These are phyloP conservation scores for Diarsia dahlii DNA, from an alignment of 2,888 invertebrate species.

Conservation along the genomic window DNA sequence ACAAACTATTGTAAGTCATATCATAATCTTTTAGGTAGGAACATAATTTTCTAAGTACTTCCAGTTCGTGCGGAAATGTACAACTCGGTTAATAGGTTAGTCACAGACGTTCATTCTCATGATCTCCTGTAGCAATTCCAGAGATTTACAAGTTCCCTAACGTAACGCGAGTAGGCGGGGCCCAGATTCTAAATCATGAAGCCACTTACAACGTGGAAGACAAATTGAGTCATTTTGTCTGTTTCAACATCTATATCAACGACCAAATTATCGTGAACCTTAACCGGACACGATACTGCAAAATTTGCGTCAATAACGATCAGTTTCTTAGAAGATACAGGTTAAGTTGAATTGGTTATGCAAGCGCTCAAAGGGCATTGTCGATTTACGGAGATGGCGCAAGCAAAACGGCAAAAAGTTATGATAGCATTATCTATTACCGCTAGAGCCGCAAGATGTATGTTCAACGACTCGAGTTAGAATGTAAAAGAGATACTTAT, in stretches of 20 bases:
- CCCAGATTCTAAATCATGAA: constrained; percentile 83
- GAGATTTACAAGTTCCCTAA: constrained; percentile 83
- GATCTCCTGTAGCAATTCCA: constrained; percentile 75
- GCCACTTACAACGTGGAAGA: constrained; percentile 81
- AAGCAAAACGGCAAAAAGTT: constrained; percentile 65
- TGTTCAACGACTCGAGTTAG: constrained; percentile 59
- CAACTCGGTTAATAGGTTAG: constrained; percentile 67
- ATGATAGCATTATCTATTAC: constrained; percentile 67
- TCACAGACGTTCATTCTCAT: constrained; percentile 76
- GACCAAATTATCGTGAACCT: constrained; percentile 60
- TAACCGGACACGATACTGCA: constrained; percentile 34
- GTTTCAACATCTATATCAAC: constrained; percentile 76
- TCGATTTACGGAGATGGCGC: constrained; percentile 65
- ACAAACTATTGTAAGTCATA: not conserved
- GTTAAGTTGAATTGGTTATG: constrained; percentile 51
- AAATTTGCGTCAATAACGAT: constrained; percentile 40
- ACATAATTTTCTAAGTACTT: constrained; percentile 38
- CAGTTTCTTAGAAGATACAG: constrained; percentile 38
- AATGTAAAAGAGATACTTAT: constrained; percentile 62
- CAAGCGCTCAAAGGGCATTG: constrained; percentile 57
- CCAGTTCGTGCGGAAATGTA: constrained; percentile 53
- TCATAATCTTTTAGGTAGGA: constrained; percentile 7
- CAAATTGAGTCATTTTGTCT: constrained; percentile 84
- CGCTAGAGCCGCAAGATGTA: constrained; percentile 57
- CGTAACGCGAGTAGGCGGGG: constrained; percentile 79